Evolutionary conservation across 37 sponge, comb jelly and placozoan species (phyloP).

Genomic region (Bolinopsis microptera): DNA sequence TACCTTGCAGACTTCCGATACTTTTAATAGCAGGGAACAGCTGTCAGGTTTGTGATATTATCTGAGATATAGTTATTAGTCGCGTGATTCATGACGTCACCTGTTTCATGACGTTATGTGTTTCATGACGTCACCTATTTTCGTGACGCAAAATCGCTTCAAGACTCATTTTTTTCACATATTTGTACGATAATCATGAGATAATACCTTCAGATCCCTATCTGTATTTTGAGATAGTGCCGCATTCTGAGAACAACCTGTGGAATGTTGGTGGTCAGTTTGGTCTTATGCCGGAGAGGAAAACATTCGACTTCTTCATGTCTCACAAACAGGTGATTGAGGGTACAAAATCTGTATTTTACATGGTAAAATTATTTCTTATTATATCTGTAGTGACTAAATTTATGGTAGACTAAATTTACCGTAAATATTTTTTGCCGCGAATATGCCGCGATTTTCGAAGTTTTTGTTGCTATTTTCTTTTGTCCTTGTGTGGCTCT

Average conservation of each 20-base stretch:
- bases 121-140: too few species aligned
- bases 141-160: too few species aligned
- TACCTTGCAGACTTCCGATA: not conserved
- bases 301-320: conserved; percentile 65
- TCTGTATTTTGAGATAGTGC: conserved; percentile 51
- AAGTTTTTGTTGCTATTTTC: too few species aligned
- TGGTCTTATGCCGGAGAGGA: conserved; percentile 39
- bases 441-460: too few species aligned
- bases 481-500: too few species aligned
- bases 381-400: too few species aligned
- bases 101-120: not conserved
- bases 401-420: too few species aligned
- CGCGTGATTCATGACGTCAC: not conserved
- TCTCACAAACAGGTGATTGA: conserved; percentile 39
- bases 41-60: conserved; percentile 49
- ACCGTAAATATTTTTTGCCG: too few species aligned
- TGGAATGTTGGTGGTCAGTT: conserved; percentile 66
- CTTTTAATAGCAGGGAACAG: not conserved
- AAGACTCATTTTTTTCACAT: too few species aligned
- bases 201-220: conserved; percentile 60
- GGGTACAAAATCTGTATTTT: too few species aligned
- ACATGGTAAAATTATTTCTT: too few species aligned
- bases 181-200: too few species aligned
- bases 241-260: conserved; percentile 28
- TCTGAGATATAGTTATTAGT: not conserved